These are phyloP conservation scores for Athripsodes cinereus DNA, from an alignment of 2,888 invertebrate species.

Conservation along the genomic window DNA sequence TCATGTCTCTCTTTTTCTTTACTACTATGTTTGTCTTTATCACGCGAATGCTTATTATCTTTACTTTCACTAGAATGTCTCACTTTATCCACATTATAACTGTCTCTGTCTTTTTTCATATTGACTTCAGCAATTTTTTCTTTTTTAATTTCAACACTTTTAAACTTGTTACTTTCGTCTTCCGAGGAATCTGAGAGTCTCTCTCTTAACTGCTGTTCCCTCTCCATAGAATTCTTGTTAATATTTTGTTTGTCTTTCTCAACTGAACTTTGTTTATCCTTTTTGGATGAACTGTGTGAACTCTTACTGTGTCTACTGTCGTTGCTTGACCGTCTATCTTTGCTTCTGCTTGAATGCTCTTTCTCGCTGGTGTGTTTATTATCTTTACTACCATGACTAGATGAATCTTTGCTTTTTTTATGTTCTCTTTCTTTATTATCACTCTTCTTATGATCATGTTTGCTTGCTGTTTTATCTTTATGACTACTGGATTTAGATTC, in stretches of 20 bases:
- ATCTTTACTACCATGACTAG: neutral
- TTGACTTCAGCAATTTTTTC: conserved; percentile 27
- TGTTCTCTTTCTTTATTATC: neutral
- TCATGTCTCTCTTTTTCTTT: conserved; percentile 9
- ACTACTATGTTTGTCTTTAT: conserved; percentile 13
- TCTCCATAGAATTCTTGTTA: conserved; percentile 18
- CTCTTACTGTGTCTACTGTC: neutral
- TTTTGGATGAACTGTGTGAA: neutral
- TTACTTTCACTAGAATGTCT: conserved; percentile 24
- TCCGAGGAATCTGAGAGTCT: conserved; percentile 20
- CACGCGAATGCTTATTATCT: conserved; percentile 19
- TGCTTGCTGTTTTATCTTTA: neutral
- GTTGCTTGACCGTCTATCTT: neutral
- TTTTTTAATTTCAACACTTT: conserved; percentile 21
- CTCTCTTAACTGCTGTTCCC: conserved; percentile 19
- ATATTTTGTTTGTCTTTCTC: conserved; percentile 6
- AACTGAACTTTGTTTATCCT: conserved; percentile 1
- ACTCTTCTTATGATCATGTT: neutral
- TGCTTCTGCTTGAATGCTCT: neutral
- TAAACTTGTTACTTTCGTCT: conserved; percentile 26
- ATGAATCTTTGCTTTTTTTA: neutral
- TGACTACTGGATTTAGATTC: neutral
- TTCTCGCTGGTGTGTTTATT: neutral
- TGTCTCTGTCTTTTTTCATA: conserved; percentile 34
- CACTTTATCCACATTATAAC: conserved; percentile 6